Percentiles rank a stretch among this genome's conserved stretches.
phyloP scores from a whole-genome alignment of 23 tunicate genomes.

The Trididemnum nubilum region DNA sequence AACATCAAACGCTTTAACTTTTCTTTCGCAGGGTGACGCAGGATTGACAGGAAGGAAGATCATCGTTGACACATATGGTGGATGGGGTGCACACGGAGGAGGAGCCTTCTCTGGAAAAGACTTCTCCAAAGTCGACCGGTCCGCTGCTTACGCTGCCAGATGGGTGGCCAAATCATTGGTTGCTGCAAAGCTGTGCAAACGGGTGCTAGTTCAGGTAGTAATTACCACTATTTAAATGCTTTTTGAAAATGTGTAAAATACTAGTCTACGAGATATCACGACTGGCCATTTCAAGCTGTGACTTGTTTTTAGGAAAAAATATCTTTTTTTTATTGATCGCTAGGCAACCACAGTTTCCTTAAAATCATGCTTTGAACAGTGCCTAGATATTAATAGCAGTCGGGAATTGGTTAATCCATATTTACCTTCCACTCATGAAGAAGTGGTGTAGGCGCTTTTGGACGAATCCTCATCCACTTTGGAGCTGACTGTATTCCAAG shows the following conservation, averaged over 20 bases:
- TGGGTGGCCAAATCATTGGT: conserved; percentile 97
- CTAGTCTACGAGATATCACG: not conserved
- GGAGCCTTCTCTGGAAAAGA: conserved; percentile 99
- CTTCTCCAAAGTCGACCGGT: conserved; percentile 92
- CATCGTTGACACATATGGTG: conserved; percentile 98
- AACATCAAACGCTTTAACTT: no score
- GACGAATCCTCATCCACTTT: no score
- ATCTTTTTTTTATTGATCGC: no score
- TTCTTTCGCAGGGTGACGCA: conserved; percentile 78
- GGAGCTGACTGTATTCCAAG: no score
- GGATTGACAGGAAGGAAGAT: conserved; percentile 96
- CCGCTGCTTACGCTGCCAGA: conserved; percentile 96
- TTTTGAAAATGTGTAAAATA: not conserved
- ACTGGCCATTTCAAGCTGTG: not conserved
- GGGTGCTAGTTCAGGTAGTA: conserved; percentile 91
- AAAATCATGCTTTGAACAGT: no score
- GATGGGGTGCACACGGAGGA: conserved; percentile 99
- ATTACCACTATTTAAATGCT: no score
- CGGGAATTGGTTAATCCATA: no score
- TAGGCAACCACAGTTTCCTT: no score
- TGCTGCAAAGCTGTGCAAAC: conserved; percentile 68
- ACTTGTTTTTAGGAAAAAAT: not conserved
- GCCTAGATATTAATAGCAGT: no score
- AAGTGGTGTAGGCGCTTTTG: no score
- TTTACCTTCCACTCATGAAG: no score